Conservation (phyloP, 1,140 invertebrate genomes). For the Neodiprion lecontei region DNA sequence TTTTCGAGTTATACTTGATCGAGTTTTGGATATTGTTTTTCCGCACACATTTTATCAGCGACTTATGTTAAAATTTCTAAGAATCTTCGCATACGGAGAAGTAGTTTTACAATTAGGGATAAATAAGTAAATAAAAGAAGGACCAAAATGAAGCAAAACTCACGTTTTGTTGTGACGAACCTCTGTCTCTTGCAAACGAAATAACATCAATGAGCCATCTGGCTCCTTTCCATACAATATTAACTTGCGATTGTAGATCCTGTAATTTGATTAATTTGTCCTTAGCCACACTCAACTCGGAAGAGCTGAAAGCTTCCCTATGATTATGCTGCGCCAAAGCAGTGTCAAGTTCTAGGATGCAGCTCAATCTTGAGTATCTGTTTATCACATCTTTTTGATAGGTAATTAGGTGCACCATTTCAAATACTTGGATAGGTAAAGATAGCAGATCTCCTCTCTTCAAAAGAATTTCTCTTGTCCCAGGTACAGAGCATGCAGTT, state of each 20-base stretch:
- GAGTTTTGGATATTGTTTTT: too few relatives aligned
- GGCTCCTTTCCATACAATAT: conserved; percentile 88
- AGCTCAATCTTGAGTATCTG: conserved; percentile 89
- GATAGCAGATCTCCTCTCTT: conserved; percentile 82
- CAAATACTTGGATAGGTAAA: conserved; percentile 88
- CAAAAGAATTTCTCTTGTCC: conserved; percentile 81
- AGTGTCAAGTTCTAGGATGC: conserved; percentile 90
- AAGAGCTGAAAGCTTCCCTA: conserved; percentile 91
- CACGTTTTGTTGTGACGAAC: conserved; percentile 45
- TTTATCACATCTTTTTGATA: conserved; percentile 89
- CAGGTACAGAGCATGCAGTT: conserved; percentile 88
- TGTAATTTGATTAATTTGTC: conserved; percentile 82
- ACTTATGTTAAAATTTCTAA: too few relatives aligned
- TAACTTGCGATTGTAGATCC: conserved; percentile 82
- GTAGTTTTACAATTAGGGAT: not conserved
- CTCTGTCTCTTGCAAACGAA: conserved; percentile 87
- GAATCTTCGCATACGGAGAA: too few relatives aligned
- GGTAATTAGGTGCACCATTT: conserved; percentile 92
- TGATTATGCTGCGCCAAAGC: conserved; percentile 91
- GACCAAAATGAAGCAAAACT: conserved; percentile 23
- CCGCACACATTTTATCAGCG: too few relatives aligned
- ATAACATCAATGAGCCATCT: conserved; percentile 96
- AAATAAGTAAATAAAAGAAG: too few relatives aligned
- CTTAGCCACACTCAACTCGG: conserved; percentile 85
- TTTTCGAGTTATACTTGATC: too few relatives aligned